phyloP scores from a whole-genome alignment of 2,113 vertebrate species.

The Orcinus orca region DNA sequence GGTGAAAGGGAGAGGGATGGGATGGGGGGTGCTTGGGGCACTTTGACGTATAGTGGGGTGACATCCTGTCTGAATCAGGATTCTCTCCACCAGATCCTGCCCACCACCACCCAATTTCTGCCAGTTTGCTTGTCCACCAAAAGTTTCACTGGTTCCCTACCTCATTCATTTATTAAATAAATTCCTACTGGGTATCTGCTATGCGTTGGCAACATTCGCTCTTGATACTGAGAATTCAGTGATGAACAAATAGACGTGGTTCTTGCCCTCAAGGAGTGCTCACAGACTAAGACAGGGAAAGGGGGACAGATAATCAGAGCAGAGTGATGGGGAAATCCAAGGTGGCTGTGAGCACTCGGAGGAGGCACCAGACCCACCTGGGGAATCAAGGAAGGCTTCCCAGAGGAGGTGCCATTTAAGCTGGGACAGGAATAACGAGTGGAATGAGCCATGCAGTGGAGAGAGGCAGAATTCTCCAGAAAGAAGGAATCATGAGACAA shows the following conservation, averaged over 20 bases:
- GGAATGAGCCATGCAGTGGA: neutral
- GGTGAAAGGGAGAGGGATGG: neutral
- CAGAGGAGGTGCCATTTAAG: neutral
- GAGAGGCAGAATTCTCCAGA: neutral
- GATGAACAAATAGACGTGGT: neutral
- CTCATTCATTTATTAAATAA: neutral
- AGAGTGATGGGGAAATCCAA: neutral
- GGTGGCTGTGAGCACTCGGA: neutral
- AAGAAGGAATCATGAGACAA: neutral
- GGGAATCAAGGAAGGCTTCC: neutral
- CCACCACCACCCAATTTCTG: neutral
- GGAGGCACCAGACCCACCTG: neutral
- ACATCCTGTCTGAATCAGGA: neutral
- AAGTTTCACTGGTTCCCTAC: neutral
- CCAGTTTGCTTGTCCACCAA: neutral
- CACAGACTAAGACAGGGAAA: neutral
- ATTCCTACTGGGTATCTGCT: neutral
- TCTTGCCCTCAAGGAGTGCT: neutral
- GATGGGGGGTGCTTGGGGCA: accelerated
- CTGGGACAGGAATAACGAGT: neutral
- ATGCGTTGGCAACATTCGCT: accelerated
- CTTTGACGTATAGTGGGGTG: neutral
- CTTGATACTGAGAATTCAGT: neutral
- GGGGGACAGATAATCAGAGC: too few species aligned
- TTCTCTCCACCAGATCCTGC: neutral